Conservation (phyloP, 2,888 invertebrate genomes). For the Pocota personata region DNA sequence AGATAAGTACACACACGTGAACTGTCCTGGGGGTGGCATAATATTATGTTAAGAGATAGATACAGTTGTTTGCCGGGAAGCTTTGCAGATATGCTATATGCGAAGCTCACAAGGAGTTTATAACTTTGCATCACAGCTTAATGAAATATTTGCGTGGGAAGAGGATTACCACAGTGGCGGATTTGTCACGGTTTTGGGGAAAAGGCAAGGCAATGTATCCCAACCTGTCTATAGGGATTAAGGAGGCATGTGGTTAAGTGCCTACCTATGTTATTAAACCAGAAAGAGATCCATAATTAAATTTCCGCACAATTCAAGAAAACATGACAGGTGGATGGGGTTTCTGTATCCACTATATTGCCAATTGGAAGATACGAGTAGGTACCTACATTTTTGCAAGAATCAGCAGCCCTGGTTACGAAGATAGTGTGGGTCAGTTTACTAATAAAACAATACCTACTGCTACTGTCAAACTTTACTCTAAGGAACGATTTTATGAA, state of each 20-base stretch:
- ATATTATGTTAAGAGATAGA: slow-evolving; percentile 10
- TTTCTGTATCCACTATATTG: too few relatives aligned
- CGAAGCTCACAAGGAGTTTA: slow-evolving; percentile 30
- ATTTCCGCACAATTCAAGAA: too few relatives aligned
- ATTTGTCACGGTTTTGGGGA: neutral
- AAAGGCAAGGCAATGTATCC: neutral
- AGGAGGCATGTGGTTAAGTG: neutral
- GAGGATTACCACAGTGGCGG: neutral
- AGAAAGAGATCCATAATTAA: neutral
- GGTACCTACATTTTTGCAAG: too few relatives aligned
- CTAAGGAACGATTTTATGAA: too few relatives aligned
- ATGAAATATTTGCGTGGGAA: slow-evolving; percentile 22
- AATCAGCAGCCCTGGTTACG: too few relatives aligned
- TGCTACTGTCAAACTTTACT: too few relatives aligned
- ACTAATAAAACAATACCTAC: too few relatives aligned
- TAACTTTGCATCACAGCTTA: slow-evolving; percentile 44
- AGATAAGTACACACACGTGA: slow-evolving; percentile 55
- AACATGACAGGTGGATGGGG: too few relatives aligned
- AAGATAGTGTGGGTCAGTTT: too few relatives aligned
- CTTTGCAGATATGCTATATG: neutral
- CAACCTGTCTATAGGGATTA: too few relatives aligned
- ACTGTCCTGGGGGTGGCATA: slow-evolving; percentile 28
- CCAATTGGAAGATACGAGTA: too few relatives aligned
- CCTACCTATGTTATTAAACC: too few relatives aligned
- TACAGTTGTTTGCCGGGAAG: neutral